Conservation (phyloP, 2,888 invertebrate species). For the Cheilosia urbana region DNA sequence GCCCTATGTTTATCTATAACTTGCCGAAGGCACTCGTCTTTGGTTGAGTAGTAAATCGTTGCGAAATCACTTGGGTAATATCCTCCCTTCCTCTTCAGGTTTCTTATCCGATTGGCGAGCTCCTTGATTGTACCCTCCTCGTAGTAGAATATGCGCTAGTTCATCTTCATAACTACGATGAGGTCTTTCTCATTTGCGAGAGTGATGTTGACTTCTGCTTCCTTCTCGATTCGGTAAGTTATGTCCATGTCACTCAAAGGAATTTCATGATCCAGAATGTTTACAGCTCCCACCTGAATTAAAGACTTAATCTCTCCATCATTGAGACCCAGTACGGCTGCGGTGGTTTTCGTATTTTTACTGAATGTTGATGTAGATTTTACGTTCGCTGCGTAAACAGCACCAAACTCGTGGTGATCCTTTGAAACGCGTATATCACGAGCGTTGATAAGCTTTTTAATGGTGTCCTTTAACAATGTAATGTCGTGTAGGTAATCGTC, state of each 20-base stretch:
- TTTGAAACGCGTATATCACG: neutral
- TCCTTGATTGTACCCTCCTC: slow-evolving; percentile 97
- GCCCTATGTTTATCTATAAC: slow-evolving; percentile 22
- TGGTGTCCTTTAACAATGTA: slow-evolving; percentile 89
- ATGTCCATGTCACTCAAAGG: slow-evolving; percentile 90
- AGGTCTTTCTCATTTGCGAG: slow-evolving; percentile 93
- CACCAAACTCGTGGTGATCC: slow-evolving; percentile 23
- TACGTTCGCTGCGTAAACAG: neutral
- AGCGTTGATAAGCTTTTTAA: slow-evolving; percentile 85
- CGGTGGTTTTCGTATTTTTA: neutral
- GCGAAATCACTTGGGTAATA: slow-evolving; percentile 94
- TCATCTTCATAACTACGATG: slow-evolving; percentile 92
- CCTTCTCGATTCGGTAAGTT: slow-evolving; percentile 82
- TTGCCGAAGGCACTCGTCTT: slow-evolving; percentile 84
- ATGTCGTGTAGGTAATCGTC: slow-evolving; percentile 90
- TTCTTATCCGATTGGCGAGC: slow-evolving; percentile 96
- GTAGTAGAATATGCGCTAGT: slow-evolving; percentile 87
- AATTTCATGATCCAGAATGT: slow-evolving; percentile 89
- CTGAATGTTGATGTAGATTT: neutral
- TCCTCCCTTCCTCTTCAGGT: slow-evolving; percentile 94
- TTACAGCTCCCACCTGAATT: slow-evolving; percentile 87
- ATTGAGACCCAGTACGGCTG: slow-evolving; percentile 89
- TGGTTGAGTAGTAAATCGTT: slow-evolving; percentile 88
- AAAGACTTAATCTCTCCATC: slow-evolving; percentile 91
- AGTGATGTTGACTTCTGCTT: slow-evolving; percentile 87